phyloP scores from a whole-genome alignment of 2,888 invertebrate species.

The Pristionchus entomophagus region DNA sequence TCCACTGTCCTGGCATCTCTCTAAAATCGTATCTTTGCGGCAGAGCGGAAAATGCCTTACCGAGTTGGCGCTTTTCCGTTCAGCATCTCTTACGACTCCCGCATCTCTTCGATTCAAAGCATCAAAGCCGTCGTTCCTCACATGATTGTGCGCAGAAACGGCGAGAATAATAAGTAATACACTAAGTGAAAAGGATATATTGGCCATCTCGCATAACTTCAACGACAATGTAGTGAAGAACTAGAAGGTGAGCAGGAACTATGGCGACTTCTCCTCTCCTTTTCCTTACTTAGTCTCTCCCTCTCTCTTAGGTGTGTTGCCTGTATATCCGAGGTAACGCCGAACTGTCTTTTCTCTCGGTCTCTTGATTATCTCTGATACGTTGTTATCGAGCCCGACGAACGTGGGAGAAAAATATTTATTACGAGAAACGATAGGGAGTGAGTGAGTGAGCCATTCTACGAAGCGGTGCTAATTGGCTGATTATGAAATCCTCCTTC shows the following conservation, averaged over 20 bases:
- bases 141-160: background rate
- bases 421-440: conserved; percentile 8
- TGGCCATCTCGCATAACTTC: background rate
- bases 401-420: conserved; percentile 11
- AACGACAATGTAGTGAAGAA: background rate
- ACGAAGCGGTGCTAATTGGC: conserved; percentile 28
- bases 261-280: background rate
- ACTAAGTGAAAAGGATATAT: background rate
- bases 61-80: too few relatives aligned
- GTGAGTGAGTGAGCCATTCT: conserved; percentile 12
- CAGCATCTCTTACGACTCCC: background rate
- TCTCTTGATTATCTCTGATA: conserved; percentile 13
- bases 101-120: background rate
- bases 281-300: background rate
- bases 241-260: background rate
- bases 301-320: background rate
- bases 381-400: conserved; percentile 27
- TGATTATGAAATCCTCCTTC: background rate
- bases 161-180: background rate
- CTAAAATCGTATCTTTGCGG: too few relatives aligned
- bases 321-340: background rate
- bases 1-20: background rate
- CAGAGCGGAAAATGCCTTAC: too few relatives aligned
- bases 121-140: background rate
- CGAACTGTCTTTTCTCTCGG: background rate